Base-by-base conservation (phyloP, 2,888 invertebrate genomes). In the Nephrotoma flavescens region DNA sequence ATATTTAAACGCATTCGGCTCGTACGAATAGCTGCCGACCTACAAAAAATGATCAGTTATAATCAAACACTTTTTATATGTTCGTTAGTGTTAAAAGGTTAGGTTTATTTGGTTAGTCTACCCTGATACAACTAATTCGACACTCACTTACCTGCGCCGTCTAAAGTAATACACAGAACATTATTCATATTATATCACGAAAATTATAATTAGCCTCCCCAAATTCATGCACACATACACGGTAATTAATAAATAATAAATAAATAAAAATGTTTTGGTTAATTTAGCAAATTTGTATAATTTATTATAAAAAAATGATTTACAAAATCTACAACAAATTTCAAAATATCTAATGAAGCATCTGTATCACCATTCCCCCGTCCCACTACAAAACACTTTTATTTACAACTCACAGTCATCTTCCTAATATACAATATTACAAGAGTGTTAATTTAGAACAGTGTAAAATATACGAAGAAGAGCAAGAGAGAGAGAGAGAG, bases 1-100 rank as follows among this genome's bases (percentile, higher is more conserved):
- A 90, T 97, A 97, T 92, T 97, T 97, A 85, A 96, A 94, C 0
- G 97, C 97, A 52, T 96, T 95, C 6, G 95, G 94, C 90, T 97
- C 96, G 90, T 96, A 96, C 86, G 95, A 95, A 57, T 92, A 92
- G 87, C 91, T 91, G 44, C 93, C 91, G 52, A 93, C 92, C 94
- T 94, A 90, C 0, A 88, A 87, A 15, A 71, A 71, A 31, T 7
- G 19, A 86, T 12, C 6, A 44, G 44, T 31, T 9, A 71, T 4
- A 31, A 12, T 71, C 31, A 71, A 57, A 19, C 57, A 5, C n/a
- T 3, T 71, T 71, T 31, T 31, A 0, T n/a, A 9, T 4, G 71
- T 4, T 31, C 2, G 31, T 71, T 31, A 31, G 1, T 31, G 11
- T 85, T 86, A n/a, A 42, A 83, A 86, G 15, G 15, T 85, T 85